phyloP scores from a whole-genome alignment of 2,888 invertebrate genomes.

The Meloe dianella region DNA sequence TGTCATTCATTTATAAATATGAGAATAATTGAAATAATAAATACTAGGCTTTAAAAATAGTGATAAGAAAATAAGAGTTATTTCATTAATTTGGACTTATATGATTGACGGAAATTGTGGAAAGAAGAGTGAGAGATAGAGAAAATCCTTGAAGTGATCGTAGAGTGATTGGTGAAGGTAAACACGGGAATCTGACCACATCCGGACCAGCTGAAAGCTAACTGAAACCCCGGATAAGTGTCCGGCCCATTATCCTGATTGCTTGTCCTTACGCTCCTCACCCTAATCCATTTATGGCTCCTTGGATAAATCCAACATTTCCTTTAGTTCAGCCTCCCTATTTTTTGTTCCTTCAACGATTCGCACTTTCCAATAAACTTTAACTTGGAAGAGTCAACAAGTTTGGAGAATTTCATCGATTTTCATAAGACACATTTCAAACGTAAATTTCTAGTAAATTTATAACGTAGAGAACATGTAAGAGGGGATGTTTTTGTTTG shows the following conservation, averaged over 20 bases:
- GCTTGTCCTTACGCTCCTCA: conserved; percentile 55
- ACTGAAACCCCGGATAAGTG: conserved; percentile 56
- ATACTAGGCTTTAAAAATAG: no score
- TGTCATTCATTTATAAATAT: no score
- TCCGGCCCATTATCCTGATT: conserved; percentile 60
- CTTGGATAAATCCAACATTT: conserved; percentile 39
- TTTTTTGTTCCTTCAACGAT: not conserved
- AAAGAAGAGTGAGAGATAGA: conserved; percentile 7
- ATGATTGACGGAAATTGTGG: not conserved
- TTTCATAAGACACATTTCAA: not conserved
- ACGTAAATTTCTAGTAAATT: not conserved
- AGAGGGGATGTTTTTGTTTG: not conserved
- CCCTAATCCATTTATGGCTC: conserved; percentile 56
- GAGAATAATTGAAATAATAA: no score
- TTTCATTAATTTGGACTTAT: not conserved
- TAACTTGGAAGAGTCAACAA: not conserved
- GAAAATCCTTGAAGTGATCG: conserved; percentile 36
- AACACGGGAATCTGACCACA: conserved; percentile 49
- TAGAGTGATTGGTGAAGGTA: conserved; percentile 50
- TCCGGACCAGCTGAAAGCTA: conserved; percentile 43
- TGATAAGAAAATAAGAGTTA: not conserved
- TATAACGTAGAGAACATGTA: conserved; percentile 1
- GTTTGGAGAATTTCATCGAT: conserved; percentile 2
- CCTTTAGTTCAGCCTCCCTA: conserved; percentile 26
- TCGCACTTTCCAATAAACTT: conserved; percentile 15